phyloP scores from a whole-genome alignment of 2,113 vertebrate species.

The Holacanthus passer region DNA sequence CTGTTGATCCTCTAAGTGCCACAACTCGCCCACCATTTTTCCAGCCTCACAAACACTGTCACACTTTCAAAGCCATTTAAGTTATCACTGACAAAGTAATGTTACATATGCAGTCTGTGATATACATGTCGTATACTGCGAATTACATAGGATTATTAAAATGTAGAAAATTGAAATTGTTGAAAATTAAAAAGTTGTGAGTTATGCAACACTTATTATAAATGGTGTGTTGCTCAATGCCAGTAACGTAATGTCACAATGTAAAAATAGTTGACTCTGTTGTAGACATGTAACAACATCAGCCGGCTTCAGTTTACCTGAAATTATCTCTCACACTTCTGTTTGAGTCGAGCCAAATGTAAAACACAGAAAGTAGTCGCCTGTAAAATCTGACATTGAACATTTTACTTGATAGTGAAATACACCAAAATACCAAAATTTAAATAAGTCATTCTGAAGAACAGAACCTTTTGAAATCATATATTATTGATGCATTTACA shows the following conservation, averaged over 20 bases:
- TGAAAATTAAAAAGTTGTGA: background rate
- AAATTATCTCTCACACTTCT: too few relatives aligned
- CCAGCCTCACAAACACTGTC: constrained; percentile 28
- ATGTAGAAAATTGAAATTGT: background rate
- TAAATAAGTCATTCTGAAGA: background rate
- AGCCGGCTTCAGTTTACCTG: too few relatives aligned
- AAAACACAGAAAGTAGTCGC: background rate
- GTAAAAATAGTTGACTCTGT: background rate
- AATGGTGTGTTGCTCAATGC: background rate
- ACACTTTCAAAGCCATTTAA: constrained; percentile 28
- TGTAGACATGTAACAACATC: background rate
- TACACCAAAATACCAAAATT: background rate
- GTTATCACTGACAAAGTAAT: constrained; percentile 12
- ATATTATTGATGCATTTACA: too few relatives aligned
- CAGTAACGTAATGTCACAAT: background rate
- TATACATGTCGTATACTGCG: too few relatives aligned
- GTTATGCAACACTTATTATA: background rate
- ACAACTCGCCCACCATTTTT: constrained; percentile 21
- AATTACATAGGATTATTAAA: background rate
- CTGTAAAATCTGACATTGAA: background rate
- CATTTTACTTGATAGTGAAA: background rate
- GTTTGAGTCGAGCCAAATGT: too few relatives aligned
- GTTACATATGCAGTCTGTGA: constrained; percentile 3
- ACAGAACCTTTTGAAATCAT: background rate
- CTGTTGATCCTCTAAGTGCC: constrained; percentile 65